Base-by-base conservation (phyloP, 2,888 invertebrate genomes). In the Ferrisia virgata region DNA sequence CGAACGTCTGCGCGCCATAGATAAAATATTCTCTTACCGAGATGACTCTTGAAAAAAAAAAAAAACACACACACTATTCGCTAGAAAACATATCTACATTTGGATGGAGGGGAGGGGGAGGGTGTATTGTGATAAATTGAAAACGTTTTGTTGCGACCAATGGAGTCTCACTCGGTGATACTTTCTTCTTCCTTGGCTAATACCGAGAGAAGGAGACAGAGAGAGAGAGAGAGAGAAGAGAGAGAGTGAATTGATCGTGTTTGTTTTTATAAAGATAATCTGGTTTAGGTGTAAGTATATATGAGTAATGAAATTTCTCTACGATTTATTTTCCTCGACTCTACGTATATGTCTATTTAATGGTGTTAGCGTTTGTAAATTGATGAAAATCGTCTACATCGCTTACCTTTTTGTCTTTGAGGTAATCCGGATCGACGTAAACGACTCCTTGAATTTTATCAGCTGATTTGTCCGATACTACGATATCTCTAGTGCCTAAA, bases 401-500 rank as follows among this genome's bases (percentile, higher is more conserved):
- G n/a, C 79, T 87, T 87, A 93, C 92, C 89, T 96, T 96, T 88
- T 94, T 93, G 86, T 94, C 93, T 87, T 93, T 92, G 78, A 95
- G 91, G 87, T 93, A 94, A 85, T 97, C 97, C 0, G 96, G 95
- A 88, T 98, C 98, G 53, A 97, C 93, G 86, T 96, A 92, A 2
- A 98, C 92, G 40, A 99, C 97, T 31, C 98, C 98, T 88, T 96
- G 96, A 85, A 96, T 91, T 86, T 92, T 92, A 88, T 95, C 94
- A 86, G 95, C 93, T 88, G 91, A 90, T 85, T 92, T 93, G 86
- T 93, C 92, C 85, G 93, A 93, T 82, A 95, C 93, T 15, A 94
- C 91, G 86, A 96, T 90, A 89, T 96, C 96, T 39, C 96, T 91
- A 6, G 94, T 94, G 43, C 94, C 94, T 87, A 96, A 90, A 88